Evolutionary conservation across 2,113 vertebrate species (phyloP).

Genomic region (Orycteropus afer): DNA sequence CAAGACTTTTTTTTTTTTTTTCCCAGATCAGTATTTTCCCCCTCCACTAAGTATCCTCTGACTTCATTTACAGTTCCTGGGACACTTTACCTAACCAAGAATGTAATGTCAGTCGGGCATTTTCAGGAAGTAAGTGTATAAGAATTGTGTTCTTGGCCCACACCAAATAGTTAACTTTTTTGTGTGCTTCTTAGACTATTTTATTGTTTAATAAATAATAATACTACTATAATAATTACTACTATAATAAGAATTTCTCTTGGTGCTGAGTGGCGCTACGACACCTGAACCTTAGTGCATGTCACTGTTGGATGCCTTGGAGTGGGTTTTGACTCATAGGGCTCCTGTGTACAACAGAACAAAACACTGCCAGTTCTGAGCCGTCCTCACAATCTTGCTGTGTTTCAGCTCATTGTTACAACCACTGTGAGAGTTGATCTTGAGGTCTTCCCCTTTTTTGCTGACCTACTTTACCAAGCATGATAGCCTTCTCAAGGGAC

Average conservation of each 20-base stretch:
- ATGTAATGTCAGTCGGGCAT: not conserved
- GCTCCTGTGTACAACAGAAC: too few relatives aligned
- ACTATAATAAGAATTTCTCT: constrained; percentile 73
- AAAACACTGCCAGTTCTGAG: too few relatives aligned
- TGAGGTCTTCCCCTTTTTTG: too few relatives aligned
- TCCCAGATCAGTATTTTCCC: constrained; percentile 55
- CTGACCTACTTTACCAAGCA: too few relatives aligned
- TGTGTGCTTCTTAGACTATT: constrained; percentile 71
- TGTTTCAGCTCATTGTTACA: too few relatives aligned
- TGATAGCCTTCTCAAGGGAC: too few relatives aligned
- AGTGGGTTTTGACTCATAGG: too few relatives aligned
- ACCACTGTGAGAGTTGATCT: too few relatives aligned
- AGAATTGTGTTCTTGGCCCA: constrained; percentile 47
- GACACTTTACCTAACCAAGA: constrained; percentile 11
- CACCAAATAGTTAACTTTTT: constrained; percentile 72
- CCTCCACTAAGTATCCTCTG: constrained; percentile 32
- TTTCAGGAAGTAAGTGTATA: not conserved
- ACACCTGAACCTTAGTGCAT: constrained; percentile 65
- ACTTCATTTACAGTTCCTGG: constrained; percentile 40
- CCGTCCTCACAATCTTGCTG: too few relatives aligned
- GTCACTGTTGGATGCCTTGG: constrained; percentile 75
- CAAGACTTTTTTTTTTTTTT: constrained; percentile 38
- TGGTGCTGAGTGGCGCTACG: constrained; percentile 85
- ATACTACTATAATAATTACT: too few relatives aligned
- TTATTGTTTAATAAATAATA: constrained; percentile 77